Evolutionary conservation across 1,140 invertebrate genomes (phyloP), one percentile per base, ranked within the genome.

Genomic region (Pemphigus obesinymphae): DNA sequence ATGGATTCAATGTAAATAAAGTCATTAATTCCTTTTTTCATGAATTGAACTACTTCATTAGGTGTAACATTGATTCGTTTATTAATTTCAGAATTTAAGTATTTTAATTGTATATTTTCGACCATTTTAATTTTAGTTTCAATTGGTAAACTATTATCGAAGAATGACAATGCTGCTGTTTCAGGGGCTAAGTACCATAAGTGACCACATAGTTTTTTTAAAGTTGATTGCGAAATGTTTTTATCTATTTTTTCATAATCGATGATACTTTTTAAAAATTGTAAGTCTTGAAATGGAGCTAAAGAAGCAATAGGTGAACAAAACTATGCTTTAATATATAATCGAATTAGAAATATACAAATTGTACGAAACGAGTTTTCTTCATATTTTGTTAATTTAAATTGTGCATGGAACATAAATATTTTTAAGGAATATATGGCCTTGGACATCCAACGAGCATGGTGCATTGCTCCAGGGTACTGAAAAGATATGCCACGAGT

Each of bases 231-330:
- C 31, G 78, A 81, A 50, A 83, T 50, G 55, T 55, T 76, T n/a
- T 48, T 31, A 78, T 85, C 68, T 29, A 84, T 48, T 20, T 43
- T 68, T 83, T 83, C 43, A 80, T 82, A 83, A 26, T 75, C 40
- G 26, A 58, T 0, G 1, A 82, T 31, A 40, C 45, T 61, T 78
- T 82, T 82, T 26, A 82, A 43, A 53, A 84, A 72, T 53, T 66
- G 29, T 53, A 84, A 82, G 73, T 84, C 72, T 17, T 82, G 53
- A 26, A 68, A 43, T 37, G 84, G 83, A 37, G 82, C 83, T 34
- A 43, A 58, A 1, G 55, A 31, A 0, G 76, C 55, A 31, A 61
- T 26, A 43, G 81, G 82, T 23, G 82, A 53, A 45, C 31, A 45
- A 73, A 81, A 83, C 82, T 83, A 84, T 2, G 55, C 31, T 53